phyloP scores from a whole-genome alignment of 2,888 invertebrate species.

The Cheilosia soror region DNA sequence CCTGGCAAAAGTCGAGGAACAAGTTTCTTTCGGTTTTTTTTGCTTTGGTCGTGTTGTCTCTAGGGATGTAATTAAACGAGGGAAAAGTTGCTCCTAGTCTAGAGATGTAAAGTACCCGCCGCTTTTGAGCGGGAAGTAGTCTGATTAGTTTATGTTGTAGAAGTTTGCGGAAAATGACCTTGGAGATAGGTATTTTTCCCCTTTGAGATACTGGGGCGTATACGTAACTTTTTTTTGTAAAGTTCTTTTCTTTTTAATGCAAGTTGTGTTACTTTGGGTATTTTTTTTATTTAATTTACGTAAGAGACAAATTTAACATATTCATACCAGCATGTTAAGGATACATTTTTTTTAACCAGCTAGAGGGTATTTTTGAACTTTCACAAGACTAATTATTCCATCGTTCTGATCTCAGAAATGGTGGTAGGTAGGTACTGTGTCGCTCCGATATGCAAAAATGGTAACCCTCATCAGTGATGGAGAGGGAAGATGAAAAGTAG shows the following conservation, averaged over 20 bases:
- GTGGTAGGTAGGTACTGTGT: too few relatives aligned
- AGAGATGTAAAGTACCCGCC: neutral
- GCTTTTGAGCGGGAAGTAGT: neutral
- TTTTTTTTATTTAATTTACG: neutral
- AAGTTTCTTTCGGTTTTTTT: slow-evolving; percentile 14
- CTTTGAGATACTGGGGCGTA: slow-evolving; percentile 17
- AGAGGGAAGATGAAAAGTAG: too few relatives aligned
- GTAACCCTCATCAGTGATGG: too few relatives aligned
- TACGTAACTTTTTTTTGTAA: slow-evolving; percentile 22
- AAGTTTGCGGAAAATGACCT: slow-evolving; percentile 39
- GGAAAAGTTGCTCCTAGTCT: slow-evolving; percentile 15
- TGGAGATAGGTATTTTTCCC: slow-evolving; percentile 7
- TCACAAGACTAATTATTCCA: too few relatives aligned
- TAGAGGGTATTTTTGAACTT: too few relatives aligned
- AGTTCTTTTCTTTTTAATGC: neutral
- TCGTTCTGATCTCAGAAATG: too few relatives aligned
- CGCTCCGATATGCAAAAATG: too few relatives aligned
- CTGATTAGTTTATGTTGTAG: slow-evolving; percentile 45
- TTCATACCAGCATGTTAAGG: too few relatives aligned
- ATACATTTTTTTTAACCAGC: too few relatives aligned
- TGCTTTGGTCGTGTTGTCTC: neutral
- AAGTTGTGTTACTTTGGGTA: neutral
- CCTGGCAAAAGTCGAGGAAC: slow-evolving; percentile 13
- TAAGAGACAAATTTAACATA: too few relatives aligned
- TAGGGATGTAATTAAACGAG: slow-evolving; percentile 33